phyloP scores from a whole-genome alignment of 2,888 invertebrate genomes.

The Biston betularia region DNA sequence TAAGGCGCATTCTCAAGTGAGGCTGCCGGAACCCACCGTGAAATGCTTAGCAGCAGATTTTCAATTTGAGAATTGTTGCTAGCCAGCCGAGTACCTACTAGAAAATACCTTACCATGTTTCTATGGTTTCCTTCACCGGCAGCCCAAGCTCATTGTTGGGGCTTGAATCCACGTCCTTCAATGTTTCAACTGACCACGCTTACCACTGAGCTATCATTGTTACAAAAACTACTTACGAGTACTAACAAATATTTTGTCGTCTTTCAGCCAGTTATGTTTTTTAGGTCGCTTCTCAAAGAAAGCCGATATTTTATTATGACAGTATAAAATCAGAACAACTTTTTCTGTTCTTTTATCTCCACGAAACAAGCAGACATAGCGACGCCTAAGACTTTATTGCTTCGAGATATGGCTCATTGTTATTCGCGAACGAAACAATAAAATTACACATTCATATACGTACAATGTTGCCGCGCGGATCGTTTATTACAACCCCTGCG shows the following conservation, averaged over 20 bases:
- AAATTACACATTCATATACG: conserved; percentile 68
- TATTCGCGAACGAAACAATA: conserved; percentile 46
- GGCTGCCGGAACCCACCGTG: too few relatives aligned
- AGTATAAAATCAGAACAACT: conserved; percentile 14
- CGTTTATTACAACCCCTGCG: conserved; percentile 51
- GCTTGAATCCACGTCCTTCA: too few relatives aligned
- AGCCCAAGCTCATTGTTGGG: too few relatives aligned
- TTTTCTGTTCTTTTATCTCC: conserved; percentile 8
- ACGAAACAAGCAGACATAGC: conserved; percentile 31
- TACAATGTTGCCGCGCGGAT: conserved; percentile 55
- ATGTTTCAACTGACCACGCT: too few relatives aligned
- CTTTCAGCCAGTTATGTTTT: not conserved
- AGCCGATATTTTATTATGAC: conserved; percentile 17
- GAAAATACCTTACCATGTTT: too few relatives aligned
- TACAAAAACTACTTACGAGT: too few relatives aligned
- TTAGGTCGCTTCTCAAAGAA: conserved; percentile 8
- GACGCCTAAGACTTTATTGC: conserved; percentile 39
- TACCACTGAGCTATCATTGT: too few relatives aligned
- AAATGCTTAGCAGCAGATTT: too few relatives aligned
- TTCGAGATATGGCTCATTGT: conserved; percentile 29
- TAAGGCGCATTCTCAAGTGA: too few relatives aligned
- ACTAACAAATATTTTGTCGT: not conserved
- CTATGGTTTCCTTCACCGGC: too few relatives aligned
- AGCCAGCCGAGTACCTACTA: too few relatives aligned
- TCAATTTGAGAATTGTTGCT: too few relatives aligned